Percentiles rank a stretch among this genome's conserved stretches.
Conservation (phyloP, 2,888 invertebrate species). For the Drosophila greeni region DNA sequence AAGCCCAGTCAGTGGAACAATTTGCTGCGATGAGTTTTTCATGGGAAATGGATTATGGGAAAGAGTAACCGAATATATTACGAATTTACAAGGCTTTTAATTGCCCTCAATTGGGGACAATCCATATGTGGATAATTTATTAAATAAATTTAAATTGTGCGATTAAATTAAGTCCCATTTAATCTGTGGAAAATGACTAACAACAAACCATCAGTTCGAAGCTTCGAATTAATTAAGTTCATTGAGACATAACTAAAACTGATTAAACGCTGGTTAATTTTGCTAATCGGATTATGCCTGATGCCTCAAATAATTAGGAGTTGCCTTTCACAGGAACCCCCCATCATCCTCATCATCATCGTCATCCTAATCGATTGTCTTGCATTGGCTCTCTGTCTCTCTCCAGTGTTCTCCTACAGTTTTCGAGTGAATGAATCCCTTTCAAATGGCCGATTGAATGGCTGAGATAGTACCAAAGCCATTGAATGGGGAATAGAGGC, state of each 20-base stretch:
- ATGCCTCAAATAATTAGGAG: conserved; percentile 26
- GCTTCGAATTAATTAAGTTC: neutral
- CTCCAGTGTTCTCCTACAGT: conserved; percentile 4
- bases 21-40: conserved; percentile 15
- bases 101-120: conserved; percentile 15
- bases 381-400: neutral
- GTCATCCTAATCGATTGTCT: conserved; percentile 20
- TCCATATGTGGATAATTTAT: too few relatives aligned
- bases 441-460: conserved; percentile 37
- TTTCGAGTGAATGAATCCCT: conserved; percentile 19
- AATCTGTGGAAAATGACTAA: too few relatives aligned
- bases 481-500: too few relatives aligned
- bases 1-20: conserved; percentile 12
- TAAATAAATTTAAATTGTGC: too few relatives aligned
- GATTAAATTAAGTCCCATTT: too few relatives aligned
- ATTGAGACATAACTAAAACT: conserved; percentile 10
- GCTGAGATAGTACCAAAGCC: conserved; percentile 24
- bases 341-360: neutral
- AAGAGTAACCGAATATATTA: conserved; percentile 5
- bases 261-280: conserved; percentile 23
- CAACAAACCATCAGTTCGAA: too few relatives aligned
- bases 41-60: conserved; percentile 27
- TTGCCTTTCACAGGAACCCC: conserved; percentile 3
- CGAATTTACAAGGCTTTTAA: neutral
- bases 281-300: conserved; percentile 27